Base-by-base conservation (phyloP, 2,888 invertebrate genomes). In the Empis livida region DNA sequence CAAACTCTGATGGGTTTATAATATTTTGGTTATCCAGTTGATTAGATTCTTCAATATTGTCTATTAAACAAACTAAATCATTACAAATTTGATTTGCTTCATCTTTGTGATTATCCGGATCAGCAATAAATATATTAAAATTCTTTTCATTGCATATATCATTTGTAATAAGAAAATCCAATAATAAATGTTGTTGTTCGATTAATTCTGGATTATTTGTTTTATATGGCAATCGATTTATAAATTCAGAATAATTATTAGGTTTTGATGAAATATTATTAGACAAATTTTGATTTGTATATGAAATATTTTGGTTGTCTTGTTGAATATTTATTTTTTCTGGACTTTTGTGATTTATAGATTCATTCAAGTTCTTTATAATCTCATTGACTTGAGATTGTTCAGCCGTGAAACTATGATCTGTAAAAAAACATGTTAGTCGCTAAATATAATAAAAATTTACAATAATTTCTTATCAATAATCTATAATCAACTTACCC, bases 101-200 rank as follows among this genome's bases (percentile, higher is more conserved):
- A 5, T 60, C 61, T 43, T 65, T 65, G 45, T 68, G 57, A 49
- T 60, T 62, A 1, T 68, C 65, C 0, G 68, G 68, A 55, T 68
- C 65, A 3, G 56, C 56, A 38, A 68, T 68, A 42, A 68, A 68
- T 16, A 68, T 65, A 9, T 55, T 54, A 46, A 68, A 68, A 51
- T 68, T 67, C 20, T 61, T 54, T 45, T 68, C 68, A 1, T 59
- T 65, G 45, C 68, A 67, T 30, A 68, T 68, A 48, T 63, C 57
- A 47, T 68, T 67, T 23, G 57, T 59, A 2, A 66, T 67, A 6
- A 68, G 52, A 47, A 68, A 67, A 47, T 68, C 64, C 2, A 68
- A 53, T 4, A 68, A 51, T 6, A 64, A 51, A 41, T 61, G 49
- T 49, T 68, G 68, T 27, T 63, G 64, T 43, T 68, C 64, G 3